These are phyloP conservation scores for Andrena chrysosceles DNA, from an alignment of 2,888 invertebrate species.

Conservation along the genomic window DNA sequence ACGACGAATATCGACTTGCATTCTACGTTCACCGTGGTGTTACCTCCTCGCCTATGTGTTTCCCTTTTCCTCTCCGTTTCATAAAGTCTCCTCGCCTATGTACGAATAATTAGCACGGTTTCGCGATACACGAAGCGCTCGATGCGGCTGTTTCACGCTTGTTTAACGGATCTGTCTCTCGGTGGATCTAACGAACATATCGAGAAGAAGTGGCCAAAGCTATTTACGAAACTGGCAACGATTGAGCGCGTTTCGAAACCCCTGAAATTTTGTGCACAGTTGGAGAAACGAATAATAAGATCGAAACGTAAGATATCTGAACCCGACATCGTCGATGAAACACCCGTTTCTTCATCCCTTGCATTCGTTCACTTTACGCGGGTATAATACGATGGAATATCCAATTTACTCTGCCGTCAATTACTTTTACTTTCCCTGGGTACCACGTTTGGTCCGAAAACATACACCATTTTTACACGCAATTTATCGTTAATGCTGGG, in stretches of 20 bases:
- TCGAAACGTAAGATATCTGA: background rate
- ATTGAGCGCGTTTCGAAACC: background rate
- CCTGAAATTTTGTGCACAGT: background rate
- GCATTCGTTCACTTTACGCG: background rate
- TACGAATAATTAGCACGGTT: conserved; percentile 23
- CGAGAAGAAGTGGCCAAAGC: conserved; percentile 4
- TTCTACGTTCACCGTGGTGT: conserved; percentile 77
- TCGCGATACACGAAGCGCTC: conserved; percentile 22
- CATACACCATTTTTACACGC: conserved; percentile 51
- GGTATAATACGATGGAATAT: too few relatives aligned
- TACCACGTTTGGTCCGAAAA: conserved; percentile 66
- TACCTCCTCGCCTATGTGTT: conserved; percentile 72
- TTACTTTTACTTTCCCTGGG: conserved; percentile 9
- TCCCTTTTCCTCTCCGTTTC: conserved; percentile 40
- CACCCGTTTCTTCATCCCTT: background rate
- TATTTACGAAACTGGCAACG: background rate
- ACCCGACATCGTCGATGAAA: conserved; percentile 2
- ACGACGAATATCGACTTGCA: conserved; percentile 59
- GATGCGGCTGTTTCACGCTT: conserved; percentile 9
- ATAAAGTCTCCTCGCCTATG: conserved; percentile 12
- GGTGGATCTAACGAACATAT: conserved; percentile 3
- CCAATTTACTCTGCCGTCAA: background rate
- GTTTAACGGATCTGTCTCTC: conserved; percentile 3
- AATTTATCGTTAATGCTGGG: conserved; percentile 72
- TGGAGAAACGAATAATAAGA: conserved; percentile 4